phyloP scores from a whole-genome alignment of 1,140 invertebrate genomes.

The Notospermus geniculatus region DNA sequence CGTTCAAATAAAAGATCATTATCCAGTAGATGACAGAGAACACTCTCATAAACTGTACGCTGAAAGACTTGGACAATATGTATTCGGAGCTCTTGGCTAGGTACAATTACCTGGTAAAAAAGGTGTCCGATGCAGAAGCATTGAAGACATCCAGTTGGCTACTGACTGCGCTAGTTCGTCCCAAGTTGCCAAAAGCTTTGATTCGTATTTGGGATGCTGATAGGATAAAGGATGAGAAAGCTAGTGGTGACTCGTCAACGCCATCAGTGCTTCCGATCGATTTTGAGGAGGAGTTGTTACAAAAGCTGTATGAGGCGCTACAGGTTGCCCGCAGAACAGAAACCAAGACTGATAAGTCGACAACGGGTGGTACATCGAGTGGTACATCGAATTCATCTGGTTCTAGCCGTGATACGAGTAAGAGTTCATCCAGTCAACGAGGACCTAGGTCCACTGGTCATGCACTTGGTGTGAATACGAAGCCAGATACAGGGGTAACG shows the following conservation, averaged over 20 bases:
- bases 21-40: too few relatives aligned
- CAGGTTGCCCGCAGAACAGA: constrained; percentile 1
- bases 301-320: background rate
- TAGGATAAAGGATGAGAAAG: background rate
- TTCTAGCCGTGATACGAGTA: too few relatives aligned
- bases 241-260: background rate
- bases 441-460: background rate
- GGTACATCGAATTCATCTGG: too few relatives aligned
- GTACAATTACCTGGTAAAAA: background rate
- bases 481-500: background rate
- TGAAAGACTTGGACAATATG: too few relatives aligned
- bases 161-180: background rate
- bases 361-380: background rate
- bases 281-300: background rate
- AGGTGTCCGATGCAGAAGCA: background rate
- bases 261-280: background rate
- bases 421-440: too few relatives aligned
- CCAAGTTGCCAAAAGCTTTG: background rate
- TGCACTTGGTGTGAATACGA: background rate
- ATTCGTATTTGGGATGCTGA: background rate
- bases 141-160: background rate
- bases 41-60: too few relatives aligned
- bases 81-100: too few relatives aligned
- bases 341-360: background rate
- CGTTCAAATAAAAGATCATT: too few relatives aligned